A percentile compares a stretch with the other conserved stretches of the same genome.
phyloP scores from a whole-genome alignment of 1,140 invertebrate species.

The Agraylea sexmaculata region DNA sequence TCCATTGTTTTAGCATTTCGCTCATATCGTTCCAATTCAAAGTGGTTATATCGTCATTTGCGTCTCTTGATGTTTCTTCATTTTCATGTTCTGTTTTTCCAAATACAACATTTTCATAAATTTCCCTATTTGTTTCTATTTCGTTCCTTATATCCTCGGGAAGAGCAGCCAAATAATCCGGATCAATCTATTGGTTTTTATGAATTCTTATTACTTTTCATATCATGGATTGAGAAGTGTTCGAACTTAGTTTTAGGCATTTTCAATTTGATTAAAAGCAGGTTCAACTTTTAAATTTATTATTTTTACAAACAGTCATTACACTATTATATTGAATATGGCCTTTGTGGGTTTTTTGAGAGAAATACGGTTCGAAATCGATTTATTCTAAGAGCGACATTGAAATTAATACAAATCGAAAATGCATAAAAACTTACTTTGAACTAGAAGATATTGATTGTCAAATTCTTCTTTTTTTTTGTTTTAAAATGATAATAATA shows the following conservation, averaged over 20 bases:
- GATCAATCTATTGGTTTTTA: constrained; percentile 28
- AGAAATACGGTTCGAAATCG: not conserved
- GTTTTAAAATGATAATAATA: too few species aligned
- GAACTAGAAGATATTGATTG: too few species aligned
- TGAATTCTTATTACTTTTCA: not conserved
- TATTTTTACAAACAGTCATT: not conserved
- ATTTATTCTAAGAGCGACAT: too few species aligned
- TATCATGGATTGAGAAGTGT: not conserved
- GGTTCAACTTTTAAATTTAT: not conserved
- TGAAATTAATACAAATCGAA: too few species aligned
- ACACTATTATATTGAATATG: too few species aligned
- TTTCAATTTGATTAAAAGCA: not conserved
- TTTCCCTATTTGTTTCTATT: constrained; percentile 22
- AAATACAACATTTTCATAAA: constrained; percentile 17
- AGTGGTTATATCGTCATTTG: constrained; percentile 25
- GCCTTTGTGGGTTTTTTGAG: too few species aligned
- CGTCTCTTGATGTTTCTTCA: constrained; percentile 20
- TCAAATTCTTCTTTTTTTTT: too few species aligned
- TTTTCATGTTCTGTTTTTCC: constrained; percentile 13
- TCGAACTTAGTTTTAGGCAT: not conserved
- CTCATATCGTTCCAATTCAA: constrained; percentile 34
- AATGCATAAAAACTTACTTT: too few species aligned
- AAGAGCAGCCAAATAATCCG: constrained; percentile 38
- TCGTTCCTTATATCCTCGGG: constrained; percentile 41
- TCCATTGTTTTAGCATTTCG: constrained; percentile 37